Evolutionary conservation across 2,797 vertebrate genomes (phyloP), one percentile per base, ranked within the genome.

Genomic region (Lithobates sylvaticus): DNA sequence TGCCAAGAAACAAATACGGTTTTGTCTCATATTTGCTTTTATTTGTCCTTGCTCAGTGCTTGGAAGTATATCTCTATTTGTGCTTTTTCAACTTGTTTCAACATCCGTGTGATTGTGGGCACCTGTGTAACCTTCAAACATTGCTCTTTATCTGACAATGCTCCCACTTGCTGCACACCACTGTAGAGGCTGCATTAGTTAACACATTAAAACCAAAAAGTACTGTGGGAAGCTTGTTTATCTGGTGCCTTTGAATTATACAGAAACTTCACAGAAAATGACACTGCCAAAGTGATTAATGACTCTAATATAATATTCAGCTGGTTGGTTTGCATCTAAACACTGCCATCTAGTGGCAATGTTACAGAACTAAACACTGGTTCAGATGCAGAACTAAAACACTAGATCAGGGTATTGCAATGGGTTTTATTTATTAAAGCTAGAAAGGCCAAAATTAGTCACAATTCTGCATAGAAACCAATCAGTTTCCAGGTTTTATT

Each of bases 21-120:
- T 58, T 50, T 72, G 83, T 70, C 47, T 26, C 67, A 10, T 95
- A 86, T 93, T 93, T 93, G 88, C 88, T 81, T 83, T 89, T 80
- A n/a, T 83, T 83, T 67, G 92, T 89, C 95, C 95, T 97, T 96
- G 94, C 94, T 88, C 86, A 85, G 86, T 71, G 88, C 86, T 82
- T 78, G 72, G 81, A 69, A 87, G 76, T 78, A 75, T 77, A 15
- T 88, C 89, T 90, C 88, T 90, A 87, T 89, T 88, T 91, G 90
- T 90, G 89, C 89, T 85, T 54, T 27, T 76, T 88, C 76, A 90
- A 88, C 81, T 81, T 78, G 70, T 83, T 84, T 89, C 94, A 92
- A 93, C 92, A 93, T 27, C 75, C 76, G 88, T 97, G 97, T 91
- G 97, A 98, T 86, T 91, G 91, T 65, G 50, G 71, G 88, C 98